Conservation (phyloP, 1,140 invertebrate genomes). For the Drosophila bipectinata region DNA sequence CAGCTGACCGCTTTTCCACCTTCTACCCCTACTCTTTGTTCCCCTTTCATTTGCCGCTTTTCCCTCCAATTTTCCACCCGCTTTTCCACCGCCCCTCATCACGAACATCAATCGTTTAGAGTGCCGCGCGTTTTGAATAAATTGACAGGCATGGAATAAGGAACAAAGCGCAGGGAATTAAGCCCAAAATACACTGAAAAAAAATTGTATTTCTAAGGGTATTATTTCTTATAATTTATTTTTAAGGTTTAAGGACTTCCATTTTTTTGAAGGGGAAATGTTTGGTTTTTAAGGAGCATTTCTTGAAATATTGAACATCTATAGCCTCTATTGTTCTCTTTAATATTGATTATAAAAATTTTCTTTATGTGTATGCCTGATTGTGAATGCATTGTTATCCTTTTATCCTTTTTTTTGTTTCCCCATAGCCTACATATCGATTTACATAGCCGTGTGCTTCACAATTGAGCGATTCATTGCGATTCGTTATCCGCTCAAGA, state of each 20-base stretch:
- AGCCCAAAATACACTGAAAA: background rate
- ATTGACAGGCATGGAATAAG: slow-evolving; percentile 42
- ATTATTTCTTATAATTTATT: too few species aligned
- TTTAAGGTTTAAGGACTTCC: too few species aligned
- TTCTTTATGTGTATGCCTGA: slow-evolving; percentile 8
- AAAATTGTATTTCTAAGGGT: background rate
- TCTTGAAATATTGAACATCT: too few species aligned
- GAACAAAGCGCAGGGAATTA: slow-evolving; percentile 12
- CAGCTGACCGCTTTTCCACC: slow-evolving; percentile 43
- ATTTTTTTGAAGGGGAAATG: too few species aligned
- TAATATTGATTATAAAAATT: background rate
- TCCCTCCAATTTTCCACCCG: background rate
- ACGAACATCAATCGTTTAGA: slow-evolving; percentile 52
- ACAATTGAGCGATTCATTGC: slow-evolving; percentile 92
- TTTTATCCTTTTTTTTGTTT: slow-evolving; percentile 3
- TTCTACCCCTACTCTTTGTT: background rate
- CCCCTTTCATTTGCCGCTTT: background rate
- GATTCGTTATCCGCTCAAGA: slow-evolving; percentile 90
- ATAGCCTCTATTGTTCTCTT: too few species aligned
- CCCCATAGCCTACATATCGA: slow-evolving; percentile 87
- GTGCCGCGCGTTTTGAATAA: slow-evolving; percentile 54
- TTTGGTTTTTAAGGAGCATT: too few species aligned
- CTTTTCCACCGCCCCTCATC: slow-evolving; percentile 9
- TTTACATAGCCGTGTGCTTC: slow-evolving; percentile 91
- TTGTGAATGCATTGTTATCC: slow-evolving; percentile 5